Percentiles rank a stretch among this genome's conserved stretches.
These are phyloP conservation scores for Bombus soroeensis DNA, from an alignment of 1,140 invertebrate genomes.

Conservation along the genomic window DNA sequence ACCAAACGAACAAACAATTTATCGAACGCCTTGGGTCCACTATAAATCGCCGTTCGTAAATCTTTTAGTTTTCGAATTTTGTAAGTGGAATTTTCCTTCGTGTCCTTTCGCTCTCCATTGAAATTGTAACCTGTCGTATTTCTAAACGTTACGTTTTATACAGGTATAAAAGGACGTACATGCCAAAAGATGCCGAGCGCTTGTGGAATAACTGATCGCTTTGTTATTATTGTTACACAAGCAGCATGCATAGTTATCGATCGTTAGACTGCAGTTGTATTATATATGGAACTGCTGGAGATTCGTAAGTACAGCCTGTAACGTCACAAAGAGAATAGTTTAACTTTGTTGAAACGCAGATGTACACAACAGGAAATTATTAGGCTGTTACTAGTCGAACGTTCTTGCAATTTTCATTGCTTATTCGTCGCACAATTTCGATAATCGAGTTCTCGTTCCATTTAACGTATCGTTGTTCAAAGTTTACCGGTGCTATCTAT, in stretches of 20 bases:
- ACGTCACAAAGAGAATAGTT: slow-evolving; percentile 25
- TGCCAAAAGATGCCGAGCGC: no score
- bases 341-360: neutral
- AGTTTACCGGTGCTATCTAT: no score
- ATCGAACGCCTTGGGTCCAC: no score
- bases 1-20: no score
- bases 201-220: neutral
- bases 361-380: neutral
- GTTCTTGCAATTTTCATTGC: neutral
- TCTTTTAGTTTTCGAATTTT: no score
- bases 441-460: neutral
- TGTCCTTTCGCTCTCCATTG: neutral
- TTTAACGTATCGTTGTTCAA: neutral
- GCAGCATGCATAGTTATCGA: neutral
- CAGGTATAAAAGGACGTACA: no score
- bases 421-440: neutral
- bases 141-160: neutral
- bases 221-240: neutral
- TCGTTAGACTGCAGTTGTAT: neutral
- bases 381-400: neutral
- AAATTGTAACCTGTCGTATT: neutral
- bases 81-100: neutral
- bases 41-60: no score
- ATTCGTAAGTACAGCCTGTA: slow-evolving; percentile 2
- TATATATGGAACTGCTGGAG: neutral